Percentiles rank a stretch among this genome's conserved stretches.
phyloP scores from a whole-genome alignment of 1,140 invertebrate genomes.

The Hyposmocoma kahamanoa region DNA sequence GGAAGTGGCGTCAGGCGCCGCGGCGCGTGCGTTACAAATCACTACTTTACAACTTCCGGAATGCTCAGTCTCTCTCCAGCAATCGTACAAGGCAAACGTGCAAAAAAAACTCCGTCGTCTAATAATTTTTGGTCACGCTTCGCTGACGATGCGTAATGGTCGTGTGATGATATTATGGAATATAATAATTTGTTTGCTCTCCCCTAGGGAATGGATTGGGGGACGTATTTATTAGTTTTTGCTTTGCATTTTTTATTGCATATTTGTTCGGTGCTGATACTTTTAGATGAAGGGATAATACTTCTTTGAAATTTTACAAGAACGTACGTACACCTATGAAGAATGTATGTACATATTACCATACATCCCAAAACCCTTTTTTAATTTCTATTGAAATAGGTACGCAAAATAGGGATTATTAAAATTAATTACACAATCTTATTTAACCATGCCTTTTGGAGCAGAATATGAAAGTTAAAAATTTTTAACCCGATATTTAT shows the following conservation, averaged over 20 bases:
- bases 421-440: too few species aligned
- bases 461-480: too few species aligned
- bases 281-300: too few species aligned
- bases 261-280: too few species aligned
- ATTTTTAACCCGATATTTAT: too few species aligned
- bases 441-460: too few species aligned
- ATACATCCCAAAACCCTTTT: too few species aligned
- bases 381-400: too few species aligned
- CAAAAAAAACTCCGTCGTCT: conserved; percentile 41
- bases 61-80: conserved; percentile 38
- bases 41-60: conserved; percentile 70
- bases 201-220: conserved; percentile 12
- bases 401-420: too few species aligned
- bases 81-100: conserved; percentile 34
- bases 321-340: too few species aligned
- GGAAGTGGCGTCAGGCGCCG: conserved; percentile 62
- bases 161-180: conserved; percentile 61
- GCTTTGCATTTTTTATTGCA: background rate
- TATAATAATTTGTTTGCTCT: conserved; percentile 62
- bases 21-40: conserved; percentile 71
- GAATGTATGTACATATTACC: too few species aligned
- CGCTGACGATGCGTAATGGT: conserved; percentile 44
- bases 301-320: too few species aligned
- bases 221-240: conserved; percentile 12
- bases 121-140: conserved; percentile 60